Base-by-base conservation (phyloP, 2,888 invertebrate genomes). In the Danaus chrysippus region DNA sequence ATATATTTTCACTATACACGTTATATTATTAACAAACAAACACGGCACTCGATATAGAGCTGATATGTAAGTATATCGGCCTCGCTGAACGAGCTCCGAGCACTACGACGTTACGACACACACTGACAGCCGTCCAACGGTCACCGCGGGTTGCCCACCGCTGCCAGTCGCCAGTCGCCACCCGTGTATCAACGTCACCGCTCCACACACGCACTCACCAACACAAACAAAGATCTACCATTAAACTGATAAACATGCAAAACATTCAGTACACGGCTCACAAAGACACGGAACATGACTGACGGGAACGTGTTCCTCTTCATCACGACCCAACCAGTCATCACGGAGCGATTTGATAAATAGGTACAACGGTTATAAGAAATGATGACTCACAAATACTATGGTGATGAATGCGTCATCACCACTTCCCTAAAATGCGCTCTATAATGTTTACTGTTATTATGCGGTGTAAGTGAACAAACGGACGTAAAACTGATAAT, bases 1-100 rank as follows among this genome's bases (percentile, higher is more conserved):
- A 6, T 86, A 87, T 86, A 86, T 82, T 81, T 75, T 73, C 86
- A 87, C 80, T 82, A 79, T 83, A 86, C 88, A 87, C 86, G 75
- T 71, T 70, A 69, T 70, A 82, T 84, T 34, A 34, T 88, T 88
- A 87, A 87, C 79, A 75, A 79, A 81, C 78, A 82, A 81, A 85
- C 83, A 78, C 73, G 75, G 76, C 80, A 79, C 77, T 70, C 73
- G 69, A 75, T 76, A 75, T 59, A 52, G 73, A 74, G 76, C 77
- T 74, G 73, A 71, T 72, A 75, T 71, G 67, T 69, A 70, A 76
- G 73, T 70, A 68, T 72, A 69, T 80, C 84, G 88, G 88, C 89
- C 89, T 86, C 89, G 82, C 74, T 67, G 64, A 64, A 78, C 82
- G 89, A 89, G 87, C 75, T 75, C 76, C 76, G 86, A 80, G 78